A percentile compares a stretch with the other conserved stretches of the same genome.
Evolutionary conservation across 2,113 vertebrate species (phyloP).

Genomic region (Arvicanthis niloticus): DNA sequence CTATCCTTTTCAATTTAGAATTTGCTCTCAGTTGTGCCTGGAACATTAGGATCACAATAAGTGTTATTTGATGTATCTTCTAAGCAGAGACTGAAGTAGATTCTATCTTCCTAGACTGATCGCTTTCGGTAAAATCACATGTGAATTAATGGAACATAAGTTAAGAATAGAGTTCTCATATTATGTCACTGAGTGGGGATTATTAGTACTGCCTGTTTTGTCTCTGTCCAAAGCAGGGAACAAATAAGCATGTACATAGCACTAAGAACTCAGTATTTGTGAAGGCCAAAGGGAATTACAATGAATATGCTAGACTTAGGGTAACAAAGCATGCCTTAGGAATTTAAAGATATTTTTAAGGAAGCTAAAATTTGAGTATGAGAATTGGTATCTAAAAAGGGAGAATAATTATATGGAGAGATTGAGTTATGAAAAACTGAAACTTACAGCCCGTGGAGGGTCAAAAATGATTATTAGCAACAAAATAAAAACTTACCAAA

Average conservation of each 20-base stretch:
- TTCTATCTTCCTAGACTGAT: background rate
- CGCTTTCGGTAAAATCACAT: background rate
- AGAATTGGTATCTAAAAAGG: background rate
- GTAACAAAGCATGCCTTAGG: background rate
- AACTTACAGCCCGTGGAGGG: background rate
- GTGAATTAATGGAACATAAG: background rate
- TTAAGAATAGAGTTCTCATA: background rate
- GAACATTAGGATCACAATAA: background rate
- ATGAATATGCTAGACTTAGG: background rate
- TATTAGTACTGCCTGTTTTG: background rate
- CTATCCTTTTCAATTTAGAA: background rate
- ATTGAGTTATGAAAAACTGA: background rate
- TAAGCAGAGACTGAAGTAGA: background rate
- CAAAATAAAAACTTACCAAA: constrained; percentile 12
- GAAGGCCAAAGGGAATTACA: background rate
- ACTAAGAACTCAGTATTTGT: background rate
- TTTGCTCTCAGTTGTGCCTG: background rate
- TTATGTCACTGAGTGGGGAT: background rate
- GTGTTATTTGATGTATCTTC: constrained; percentile 14
- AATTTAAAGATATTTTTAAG: constrained; percentile 7
- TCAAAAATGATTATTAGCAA: background rate
- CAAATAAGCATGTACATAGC: background rate
- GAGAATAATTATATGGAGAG: background rate
- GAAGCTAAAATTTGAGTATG: background rate
- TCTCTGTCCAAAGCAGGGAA: background rate